Evolutionary conservation across 1,140 invertebrate genomes (phyloP).

Genomic region (Mactra quadrangularis): DNA sequence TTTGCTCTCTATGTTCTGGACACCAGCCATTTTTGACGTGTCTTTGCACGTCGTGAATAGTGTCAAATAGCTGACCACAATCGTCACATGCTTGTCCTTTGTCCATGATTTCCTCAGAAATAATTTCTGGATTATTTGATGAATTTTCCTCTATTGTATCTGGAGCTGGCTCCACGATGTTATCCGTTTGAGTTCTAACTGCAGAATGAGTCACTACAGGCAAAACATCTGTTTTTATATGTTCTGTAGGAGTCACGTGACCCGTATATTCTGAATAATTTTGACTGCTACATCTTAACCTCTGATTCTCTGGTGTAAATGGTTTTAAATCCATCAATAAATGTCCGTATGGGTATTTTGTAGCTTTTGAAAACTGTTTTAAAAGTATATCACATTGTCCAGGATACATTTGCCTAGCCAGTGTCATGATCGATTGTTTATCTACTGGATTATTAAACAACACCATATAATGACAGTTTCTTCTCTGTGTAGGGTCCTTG

Average conservation of each 20-base stretch:
- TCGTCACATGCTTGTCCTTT: slow-evolving; percentile 32
- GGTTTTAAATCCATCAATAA: slow-evolving; percentile 36
- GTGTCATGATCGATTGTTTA: no score
- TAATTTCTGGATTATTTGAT: no score
- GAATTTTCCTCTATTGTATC: no score
- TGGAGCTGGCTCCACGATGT: no score
- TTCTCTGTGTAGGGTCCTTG: slow-evolving; percentile 12
- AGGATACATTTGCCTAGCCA: no score
- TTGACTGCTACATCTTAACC: slow-evolving; percentile 37
- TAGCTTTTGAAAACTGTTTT: slow-evolving; percentile 30
- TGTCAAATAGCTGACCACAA: slow-evolving; percentile 23
- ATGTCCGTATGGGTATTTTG: slow-evolving; percentile 19
- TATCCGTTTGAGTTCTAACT: not conserved
- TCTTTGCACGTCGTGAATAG: slow-evolving; percentile 13
- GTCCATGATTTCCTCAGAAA: not conserved
- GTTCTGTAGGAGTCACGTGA: not conserved
- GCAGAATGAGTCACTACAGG: not conserved
- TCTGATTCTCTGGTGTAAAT: not conserved
- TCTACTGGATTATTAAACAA: no score
- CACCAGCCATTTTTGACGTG: slow-evolving; percentile 44
- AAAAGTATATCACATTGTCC: slow-evolving; percentile 6
- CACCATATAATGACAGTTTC: slow-evolving; percentile 50
- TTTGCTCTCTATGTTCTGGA: slow-evolving; percentile 6
- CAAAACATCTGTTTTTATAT: slow-evolving; percentile 1
- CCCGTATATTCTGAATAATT: not conserved